Base-by-base conservation (phyloP, 2,797 vertebrate genomes). In the Botia almorhae region DNA sequence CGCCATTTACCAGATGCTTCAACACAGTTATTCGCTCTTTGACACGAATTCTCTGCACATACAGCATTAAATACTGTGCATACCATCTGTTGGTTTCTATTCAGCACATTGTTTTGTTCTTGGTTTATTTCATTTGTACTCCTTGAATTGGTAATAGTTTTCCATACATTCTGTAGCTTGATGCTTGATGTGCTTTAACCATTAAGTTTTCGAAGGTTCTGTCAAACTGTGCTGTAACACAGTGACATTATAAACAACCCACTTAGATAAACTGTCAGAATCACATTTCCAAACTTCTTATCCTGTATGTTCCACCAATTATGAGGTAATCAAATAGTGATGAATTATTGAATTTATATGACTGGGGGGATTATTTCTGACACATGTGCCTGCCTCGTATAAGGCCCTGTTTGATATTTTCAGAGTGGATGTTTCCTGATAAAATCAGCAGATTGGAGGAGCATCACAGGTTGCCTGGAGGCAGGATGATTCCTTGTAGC, bases 391-490 rank as follows among this genome's bases (percentile, higher is more conserved):
- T 53, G 74, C 65, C 51, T 3, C 1, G 7, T 6, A 39, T 29
- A n/a, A 58, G 21, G 21, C 39, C 12, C 48, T 60, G 55, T 70
- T 70, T 70, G 26, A 78, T 78, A n/a, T 63, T 63, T 63, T 78
- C 56, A 71, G 68, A 29, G n/a, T 46, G 39, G 39, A 51, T 78
- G 33, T 55, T 63, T 78, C 60, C 53, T 0, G 56, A 63, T 63
- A 3, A 23, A 23, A 73, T 73, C 69, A 56, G n/a, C 16, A 72
- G 69, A 65, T 73, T 67, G 16, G 14, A 48, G 61, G 21, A 46
- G 69, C 69, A 73, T 72, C 29, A 29, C 33, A 19, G 11, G 1
- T 80, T 64, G 48, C 60, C 50, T 43, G 8, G 7, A 43, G 61
- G 17, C 43, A 70, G n/a, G 12, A 17, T 16, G 55, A 70, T 50